These are phyloP conservation scores for Rhincodon typus DNA, from an alignment of 2,797 vertebrate species.

Conservation along the genomic window DNA sequence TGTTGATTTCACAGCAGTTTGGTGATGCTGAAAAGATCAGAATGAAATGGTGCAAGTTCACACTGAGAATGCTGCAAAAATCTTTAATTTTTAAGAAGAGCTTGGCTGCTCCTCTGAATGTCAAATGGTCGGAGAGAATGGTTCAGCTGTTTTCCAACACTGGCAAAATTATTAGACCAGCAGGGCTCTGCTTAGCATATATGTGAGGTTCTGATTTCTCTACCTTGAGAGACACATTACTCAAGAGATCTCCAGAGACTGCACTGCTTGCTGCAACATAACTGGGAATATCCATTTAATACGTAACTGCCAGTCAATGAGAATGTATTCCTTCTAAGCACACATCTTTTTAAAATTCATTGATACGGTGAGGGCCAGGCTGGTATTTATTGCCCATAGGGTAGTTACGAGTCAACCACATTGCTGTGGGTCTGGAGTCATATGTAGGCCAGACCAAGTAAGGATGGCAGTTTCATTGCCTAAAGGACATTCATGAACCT, in stretches of 20 bases:
- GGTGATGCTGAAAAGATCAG: neutral
- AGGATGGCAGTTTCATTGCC: too few species aligned
- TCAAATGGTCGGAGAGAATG: neutral
- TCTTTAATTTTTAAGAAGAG: neutral
- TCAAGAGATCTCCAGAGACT: neutral
- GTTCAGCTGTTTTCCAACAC: neutral
- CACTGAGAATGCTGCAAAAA: neutral
- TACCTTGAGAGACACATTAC: neutral
- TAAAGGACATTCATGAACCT: too few species aligned
- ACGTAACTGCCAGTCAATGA: neutral
- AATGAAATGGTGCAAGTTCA: neutral
- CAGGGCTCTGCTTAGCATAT: neutral
- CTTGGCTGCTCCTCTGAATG: neutral
- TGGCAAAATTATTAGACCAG: neutral
- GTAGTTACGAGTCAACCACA: too few species aligned
- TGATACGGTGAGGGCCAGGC: too few species aligned
- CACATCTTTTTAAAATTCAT: neutral
- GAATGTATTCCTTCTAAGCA: neutral
- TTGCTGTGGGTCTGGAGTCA: too few species aligned
- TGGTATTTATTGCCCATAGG: too few species aligned
- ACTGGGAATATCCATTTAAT: neutral
- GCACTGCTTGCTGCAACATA: neutral
- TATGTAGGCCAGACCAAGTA: too few species aligned
- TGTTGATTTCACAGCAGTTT: neutral
- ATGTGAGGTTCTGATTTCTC: neutral